Evolutionary conservation across 2,797 vertebrate species (phyloP), one percentile per base, ranked within the genome.

Genomic region (Fratercula arctica): DNA sequence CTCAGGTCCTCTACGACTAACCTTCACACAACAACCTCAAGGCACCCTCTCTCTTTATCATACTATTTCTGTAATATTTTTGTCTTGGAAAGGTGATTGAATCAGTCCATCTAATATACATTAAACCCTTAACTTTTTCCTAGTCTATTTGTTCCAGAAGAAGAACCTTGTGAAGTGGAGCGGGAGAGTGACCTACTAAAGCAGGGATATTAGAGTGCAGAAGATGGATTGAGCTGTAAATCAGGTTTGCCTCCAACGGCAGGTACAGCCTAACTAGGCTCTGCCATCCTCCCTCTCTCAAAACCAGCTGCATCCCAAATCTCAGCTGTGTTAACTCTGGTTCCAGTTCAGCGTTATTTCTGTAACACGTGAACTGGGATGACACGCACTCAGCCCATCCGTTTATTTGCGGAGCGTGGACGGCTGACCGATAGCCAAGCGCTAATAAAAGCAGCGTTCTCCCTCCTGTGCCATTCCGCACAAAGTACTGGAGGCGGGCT

Each of bases 291-390:
- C 46, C 68, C 70, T 28, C 57, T 53, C 66, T 79, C 12, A 4
- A 59, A 51, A 75, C 48, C 72, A 91, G 53, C 59, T 70, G 60
- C 74, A n/a, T 74, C 84, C 63, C 74, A 73, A 87, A 85, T 45
- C 84, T 91, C 83, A 53, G 72, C 37, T 64, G 39, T 89, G 92
- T 90, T 89, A 85, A 74, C 89, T 82, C 64, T 91, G 94, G 93
- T 94, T 93, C 85, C 89, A 68, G 73, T 89, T 83, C 95, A 93
- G 68, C 5, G 66, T 94, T 95, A 96, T 96, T 96, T 95, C 93
- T 48, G 84, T 85, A 82, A 86, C 86, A 94, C 10, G 11, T 83
- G 64, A 91, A 79, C 89, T 68, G 74, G 63, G 81, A 88, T 93
- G 92, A 88, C 82, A 90, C 3, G 61, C 77, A 89, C 53, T 39